Evolutionary conservation across 2,797 vertebrate genomes (phyloP).

Genomic region (Sebastiscus tertius): DNA sequence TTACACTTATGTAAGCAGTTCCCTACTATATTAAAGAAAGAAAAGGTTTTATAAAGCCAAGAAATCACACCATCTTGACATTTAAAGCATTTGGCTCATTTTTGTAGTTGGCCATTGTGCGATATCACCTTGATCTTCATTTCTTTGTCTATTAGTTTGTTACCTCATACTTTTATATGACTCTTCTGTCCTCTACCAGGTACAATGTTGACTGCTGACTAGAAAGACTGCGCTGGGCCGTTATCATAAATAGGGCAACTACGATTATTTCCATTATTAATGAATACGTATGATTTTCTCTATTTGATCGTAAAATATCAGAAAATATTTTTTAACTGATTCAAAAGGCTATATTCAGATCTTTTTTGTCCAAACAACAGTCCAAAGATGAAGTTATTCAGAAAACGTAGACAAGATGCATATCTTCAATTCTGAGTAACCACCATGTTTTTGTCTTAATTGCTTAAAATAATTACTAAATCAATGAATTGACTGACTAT

Average conservation of each 20-base stretch:
- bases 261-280: background rate
- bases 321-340: too few relatives aligned
- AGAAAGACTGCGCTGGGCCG: background rate
- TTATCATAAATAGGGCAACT: background rate
- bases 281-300: background rate
- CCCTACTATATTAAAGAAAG: background rate
- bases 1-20: conserved; percentile 1
- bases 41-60: background rate
- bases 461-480: background rate
- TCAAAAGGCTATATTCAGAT: too few relatives aligned
- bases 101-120: background rate
- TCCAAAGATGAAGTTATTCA: background rate
- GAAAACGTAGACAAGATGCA: background rate
- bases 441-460: too few relatives aligned
- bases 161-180: background rate
- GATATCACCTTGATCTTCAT: background rate
- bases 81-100: background rate
- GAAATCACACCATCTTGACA: background rate
- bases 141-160: background rate
- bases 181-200: background rate
- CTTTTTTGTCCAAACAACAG: background rate
- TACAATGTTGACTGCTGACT: background rate
- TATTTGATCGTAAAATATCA: too few relatives aligned
- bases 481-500: background rate
- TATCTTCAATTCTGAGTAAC: too few relatives aligned